phyloP scores from a whole-genome alignment of 2,113 vertebrate species.

The Cygnus buccinator region DNA sequence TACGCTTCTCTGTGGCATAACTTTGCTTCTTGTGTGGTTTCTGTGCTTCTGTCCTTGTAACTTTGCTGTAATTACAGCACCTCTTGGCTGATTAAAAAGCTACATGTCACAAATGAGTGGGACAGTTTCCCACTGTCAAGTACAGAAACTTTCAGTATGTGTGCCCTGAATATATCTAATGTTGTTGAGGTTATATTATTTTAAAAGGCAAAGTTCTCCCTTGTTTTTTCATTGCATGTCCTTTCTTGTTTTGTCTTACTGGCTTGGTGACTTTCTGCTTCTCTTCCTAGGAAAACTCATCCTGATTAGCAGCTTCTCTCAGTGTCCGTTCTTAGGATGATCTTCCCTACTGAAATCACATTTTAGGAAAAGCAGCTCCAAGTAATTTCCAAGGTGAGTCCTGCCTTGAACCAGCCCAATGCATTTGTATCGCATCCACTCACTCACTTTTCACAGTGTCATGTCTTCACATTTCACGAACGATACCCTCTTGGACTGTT shows the following conservation, averaged over 20 bases:
- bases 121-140: neutral
- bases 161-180: neutral
- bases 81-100: neutral
- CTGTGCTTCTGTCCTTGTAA: neutral
- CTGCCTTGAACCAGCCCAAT: neutral
- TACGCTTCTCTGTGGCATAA: neutral
- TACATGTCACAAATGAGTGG: neutral
- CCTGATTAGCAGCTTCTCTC: neutral
- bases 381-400: neutral
- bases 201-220: neutral
- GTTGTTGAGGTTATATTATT: neutral
- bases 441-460: neutral
- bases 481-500: fast-evolving
- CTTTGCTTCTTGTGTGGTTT: neutral
- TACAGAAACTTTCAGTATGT: neutral
- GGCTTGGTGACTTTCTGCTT: neutral
- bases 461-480: neutral
- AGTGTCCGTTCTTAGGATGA: neutral
- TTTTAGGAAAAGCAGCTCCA: neutral
- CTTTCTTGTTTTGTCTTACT: neutral
- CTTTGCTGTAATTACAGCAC: neutral
- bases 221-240: neutral
- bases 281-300: neutral
- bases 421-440: neutral
- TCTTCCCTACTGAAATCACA: neutral